Base-by-base conservation (phyloP, 2,113 vertebrate species). In the Nipponia nippon region DNA sequence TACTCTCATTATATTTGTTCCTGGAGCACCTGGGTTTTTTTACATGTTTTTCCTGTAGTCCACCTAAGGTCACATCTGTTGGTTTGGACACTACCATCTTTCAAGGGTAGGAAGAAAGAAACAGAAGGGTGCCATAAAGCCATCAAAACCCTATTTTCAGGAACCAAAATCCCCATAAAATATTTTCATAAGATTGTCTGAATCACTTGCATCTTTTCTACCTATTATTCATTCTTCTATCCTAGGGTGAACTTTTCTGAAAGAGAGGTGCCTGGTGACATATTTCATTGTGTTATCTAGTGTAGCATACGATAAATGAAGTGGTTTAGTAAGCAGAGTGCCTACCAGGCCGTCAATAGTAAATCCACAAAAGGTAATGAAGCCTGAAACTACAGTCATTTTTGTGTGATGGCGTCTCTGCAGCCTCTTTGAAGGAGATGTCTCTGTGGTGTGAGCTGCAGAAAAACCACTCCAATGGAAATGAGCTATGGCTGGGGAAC, bases 301-400 rank as follows among this genome's bases (percentile, higher is more conserved):
- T 42, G 42, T 5, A 44, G 32, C 23, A 44, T 59, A n/a, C 21
- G 6, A 59, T 83, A 92, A 93, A 88, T 86, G 67, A 72, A 95
- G 59, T 32, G 25, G 75, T 92, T 92, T 90, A 77, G 90, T 81
- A 97, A 95, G 67, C 76, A 92, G 42, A 85, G 75, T 4, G 2
- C 20, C n/a, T 73, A 86, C 66, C 30, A 73, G n/a, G 14, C 75
- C 49, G 78, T 73, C 46, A 63, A 55, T 71, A 91, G 26, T 92
- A 92, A 95, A 95, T 93, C 44, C 82, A 71, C 47, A 62, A 89
- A 87, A 94, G 69, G 46, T 87, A 95, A 91, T 65, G 88, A 93
- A 93, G 76, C 30, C 69, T 92, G 90, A 87, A 94, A 75, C 83
- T 83, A 47, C 50, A 81, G 29, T 56, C 42, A 75, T 94, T 94